phyloP scores from a whole-genome alignment of 2,113 vertebrate species.

The Lepisosteus osseus region DNA sequence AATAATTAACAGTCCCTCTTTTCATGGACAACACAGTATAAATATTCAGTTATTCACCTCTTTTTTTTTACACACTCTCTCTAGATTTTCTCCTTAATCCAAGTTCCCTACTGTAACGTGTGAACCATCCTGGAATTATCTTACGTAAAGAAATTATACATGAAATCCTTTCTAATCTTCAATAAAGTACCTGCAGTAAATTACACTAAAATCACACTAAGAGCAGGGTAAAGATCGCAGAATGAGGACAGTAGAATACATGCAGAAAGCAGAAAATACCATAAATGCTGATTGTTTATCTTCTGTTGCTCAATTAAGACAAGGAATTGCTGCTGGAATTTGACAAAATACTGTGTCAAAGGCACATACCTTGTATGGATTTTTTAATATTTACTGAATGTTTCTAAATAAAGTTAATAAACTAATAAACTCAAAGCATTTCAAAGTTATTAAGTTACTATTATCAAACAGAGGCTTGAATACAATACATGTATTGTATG shows the following conservation, averaged over 20 bases:
- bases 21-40: too few relatives aligned
- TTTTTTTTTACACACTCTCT: background rate
- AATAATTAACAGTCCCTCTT: too few relatives aligned
- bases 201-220: constrained; percentile 25
- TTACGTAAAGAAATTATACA: too few relatives aligned
- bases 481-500: too few relatives aligned
- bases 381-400: constrained; percentile 4
- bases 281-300: too few relatives aligned
- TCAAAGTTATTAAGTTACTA: background rate
- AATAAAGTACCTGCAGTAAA: constrained; percentile 42
- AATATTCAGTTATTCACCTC: too few relatives aligned
- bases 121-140: background rate
- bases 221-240: constrained; percentile 43
- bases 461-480: too few relatives aligned
- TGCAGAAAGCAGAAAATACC: too few relatives aligned
- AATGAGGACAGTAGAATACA: constrained; percentile 8
- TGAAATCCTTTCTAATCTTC: constrained; percentile 49
- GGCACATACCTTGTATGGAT: background rate
- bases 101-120: background rate
- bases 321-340: background rate
- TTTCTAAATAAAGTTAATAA: background rate
- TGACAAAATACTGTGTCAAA: too few relatives aligned
- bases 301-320: too few relatives aligned
- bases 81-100: background rate
- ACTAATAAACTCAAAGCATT: background rate